Conservation (phyloP, 2,888 invertebrate genomes). For the Sympetrum striolatum region DNA sequence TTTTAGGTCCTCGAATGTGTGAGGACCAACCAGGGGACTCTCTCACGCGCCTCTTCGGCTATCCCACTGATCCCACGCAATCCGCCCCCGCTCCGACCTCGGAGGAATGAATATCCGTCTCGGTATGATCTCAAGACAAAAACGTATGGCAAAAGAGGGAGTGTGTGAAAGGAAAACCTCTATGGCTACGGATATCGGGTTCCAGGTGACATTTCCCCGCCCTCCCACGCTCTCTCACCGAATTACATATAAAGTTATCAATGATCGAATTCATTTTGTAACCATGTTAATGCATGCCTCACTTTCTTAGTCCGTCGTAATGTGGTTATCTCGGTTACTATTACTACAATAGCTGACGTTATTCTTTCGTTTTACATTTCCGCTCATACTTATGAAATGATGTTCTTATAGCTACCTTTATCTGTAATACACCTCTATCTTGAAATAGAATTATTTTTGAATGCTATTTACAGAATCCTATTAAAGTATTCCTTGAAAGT, state of each 20-base stretch:
- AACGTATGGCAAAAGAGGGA: slow-evolving; percentile 12
- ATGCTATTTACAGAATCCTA: too few relatives aligned
- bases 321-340: too few relatives aligned
- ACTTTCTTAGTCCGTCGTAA: too few relatives aligned
- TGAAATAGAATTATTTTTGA: too few relatives aligned
- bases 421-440: too few relatives aligned
- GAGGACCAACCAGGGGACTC: not conserved
- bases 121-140: slow-evolving; percentile 2
- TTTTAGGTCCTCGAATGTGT: not conserved
- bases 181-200: slow-evolving; percentile 13
- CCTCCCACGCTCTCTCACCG: not conserved
- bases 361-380: too few relatives aligned
- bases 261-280: too few relatives aligned
- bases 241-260: not conserved
- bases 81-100: not conserved
- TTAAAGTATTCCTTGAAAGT: too few relatives aligned
- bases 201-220: not conserved
- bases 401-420: too few relatives aligned
- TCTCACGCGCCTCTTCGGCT: not conserved
- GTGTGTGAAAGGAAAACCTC: slow-evolving; percentile 11
- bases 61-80: not conserved
- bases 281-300: too few relatives aligned
- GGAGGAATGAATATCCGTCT: slow-evolving; percentile 16
- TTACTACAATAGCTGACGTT: too few relatives aligned
- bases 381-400: too few relatives aligned